Percentiles rank a stretch among this genome's conserved stretches.
phyloP scores from a whole-genome alignment of 2,888 invertebrate species.

The Platypus cylindrus region DNA sequence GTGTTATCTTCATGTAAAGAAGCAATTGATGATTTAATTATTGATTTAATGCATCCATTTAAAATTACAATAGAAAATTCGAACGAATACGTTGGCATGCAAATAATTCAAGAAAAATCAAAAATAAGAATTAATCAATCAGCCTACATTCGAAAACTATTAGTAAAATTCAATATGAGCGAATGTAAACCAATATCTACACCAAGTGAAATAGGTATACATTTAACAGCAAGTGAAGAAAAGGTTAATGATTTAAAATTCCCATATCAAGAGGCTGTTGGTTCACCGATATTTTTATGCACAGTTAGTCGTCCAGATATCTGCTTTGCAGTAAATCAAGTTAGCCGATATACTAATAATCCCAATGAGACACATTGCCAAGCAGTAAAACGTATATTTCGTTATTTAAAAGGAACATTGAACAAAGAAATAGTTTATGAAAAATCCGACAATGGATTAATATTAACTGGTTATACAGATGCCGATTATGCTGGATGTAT shows the following conservation, averaged over 20 bases:
- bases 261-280: constrained; percentile 19
- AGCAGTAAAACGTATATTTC: constrained; percentile 8
- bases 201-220: constrained; percentile 6
- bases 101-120: not conserved
- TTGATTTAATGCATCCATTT: not conserved
- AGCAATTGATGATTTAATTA: not conserved
- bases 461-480: constrained; percentile 6
- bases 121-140: constrained; percentile 1
- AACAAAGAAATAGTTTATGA: constrained; percentile 3
- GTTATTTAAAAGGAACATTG: constrained; percentile 5
- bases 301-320: constrained; percentile 19
- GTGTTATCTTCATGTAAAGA: not conserved
- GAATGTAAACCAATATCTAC: constrained; percentile 2
- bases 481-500: constrained; percentile 7
- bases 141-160: not conserved
- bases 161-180: constrained; percentile 6
- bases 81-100: not conserved
- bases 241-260: not conserved
- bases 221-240: not conserved
- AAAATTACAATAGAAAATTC: not conserved
- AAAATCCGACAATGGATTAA: not conserved
- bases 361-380: constrained; percentile 5
- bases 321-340: constrained; percentile 13
- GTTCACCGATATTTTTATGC: constrained; percentile 17
- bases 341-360: constrained; percentile 14